phyloP scores from a whole-genome alignment of 2,888 invertebrate species.

The Oscheius sp. region DNA sequence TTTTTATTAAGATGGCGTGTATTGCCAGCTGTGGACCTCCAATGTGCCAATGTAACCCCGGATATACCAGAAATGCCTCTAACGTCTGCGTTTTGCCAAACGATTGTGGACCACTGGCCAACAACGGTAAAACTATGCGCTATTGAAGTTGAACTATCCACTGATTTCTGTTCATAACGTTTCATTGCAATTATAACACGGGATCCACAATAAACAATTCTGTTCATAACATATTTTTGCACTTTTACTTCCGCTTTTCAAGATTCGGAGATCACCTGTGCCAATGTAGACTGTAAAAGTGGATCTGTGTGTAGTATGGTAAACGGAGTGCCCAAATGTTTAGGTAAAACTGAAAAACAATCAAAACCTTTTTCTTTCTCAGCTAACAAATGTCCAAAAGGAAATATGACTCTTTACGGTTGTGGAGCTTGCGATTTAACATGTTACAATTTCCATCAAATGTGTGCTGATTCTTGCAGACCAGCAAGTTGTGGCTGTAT shows the following conservation, averaged over 20 bases:
- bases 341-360: neutral
- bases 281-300: neutral
- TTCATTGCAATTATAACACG: conserved; percentile 2
- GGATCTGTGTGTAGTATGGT: neutral
- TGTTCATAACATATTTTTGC: neutral
- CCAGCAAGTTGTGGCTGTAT: too few species aligned
- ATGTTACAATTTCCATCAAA: too few species aligned
- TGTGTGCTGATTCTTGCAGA: too few species aligned
- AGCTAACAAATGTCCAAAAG: neutral
- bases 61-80: neutral
- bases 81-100: conserved; percentile 3
- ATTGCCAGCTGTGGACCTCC: conserved; percentile 2
- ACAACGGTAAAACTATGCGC: neutral
- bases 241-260: neutral
- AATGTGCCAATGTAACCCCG: conserved; percentile 11
- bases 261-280: neutral
- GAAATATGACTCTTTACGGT: too few species aligned
- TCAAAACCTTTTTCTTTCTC: neutral
- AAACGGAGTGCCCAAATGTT: neutral
- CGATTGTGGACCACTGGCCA: too few species aligned
- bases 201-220: neutral
- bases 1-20: neutral
- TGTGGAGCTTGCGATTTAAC: too few species aligned
- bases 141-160: neutral
- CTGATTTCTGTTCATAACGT: conserved; percentile 3